A percentile compares a stretch with the other conserved stretches of the same genome.
Conservation (phyloP, 2,888 invertebrate species). For the Thysanoteuthis rhombus region DNA sequence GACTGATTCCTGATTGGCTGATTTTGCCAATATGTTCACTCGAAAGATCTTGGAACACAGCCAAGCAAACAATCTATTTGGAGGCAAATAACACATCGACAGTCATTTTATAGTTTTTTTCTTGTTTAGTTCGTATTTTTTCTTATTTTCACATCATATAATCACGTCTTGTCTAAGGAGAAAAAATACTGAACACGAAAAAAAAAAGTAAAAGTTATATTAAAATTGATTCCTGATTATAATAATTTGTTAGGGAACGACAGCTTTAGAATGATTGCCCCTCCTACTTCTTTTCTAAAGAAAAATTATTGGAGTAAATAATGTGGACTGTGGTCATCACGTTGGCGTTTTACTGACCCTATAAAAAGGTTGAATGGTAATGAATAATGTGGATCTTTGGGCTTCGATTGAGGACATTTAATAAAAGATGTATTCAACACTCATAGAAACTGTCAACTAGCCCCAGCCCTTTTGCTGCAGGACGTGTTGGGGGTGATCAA, state of each 20-base stretch:
- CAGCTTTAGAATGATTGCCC: neutral
- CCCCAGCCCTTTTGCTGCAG: too few species aligned
- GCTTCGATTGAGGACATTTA: too few species aligned
- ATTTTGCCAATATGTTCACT: neutral
- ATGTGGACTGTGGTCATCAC: neutral
- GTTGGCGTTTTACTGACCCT: neutral
- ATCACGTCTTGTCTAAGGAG: neutral
- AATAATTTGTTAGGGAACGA: neutral
- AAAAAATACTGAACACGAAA: neutral
- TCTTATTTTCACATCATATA: neutral
- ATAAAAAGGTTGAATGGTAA: neutral
- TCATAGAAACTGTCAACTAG: too few species aligned
- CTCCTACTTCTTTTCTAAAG: neutral
- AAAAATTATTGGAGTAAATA: neutral
- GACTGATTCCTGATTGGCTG: neutral
- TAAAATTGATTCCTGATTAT: neutral
- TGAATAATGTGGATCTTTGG: too few species aligned
- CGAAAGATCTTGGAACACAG: neutral
- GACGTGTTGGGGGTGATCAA: too few species aligned
- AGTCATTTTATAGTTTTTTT: neutral
- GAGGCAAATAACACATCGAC: neutral
- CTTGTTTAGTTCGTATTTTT: too few species aligned
- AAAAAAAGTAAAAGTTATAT: neutral
- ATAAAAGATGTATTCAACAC: too few species aligned
- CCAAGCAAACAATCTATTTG: neutral